Percentiles rank a stretch among this genome's conserved stretches.
These are phyloP conservation scores for Seriola quinqueradiata DNA, from an alignment of 2,113 vertebrate species.

Conservation along the genomic window DNA sequence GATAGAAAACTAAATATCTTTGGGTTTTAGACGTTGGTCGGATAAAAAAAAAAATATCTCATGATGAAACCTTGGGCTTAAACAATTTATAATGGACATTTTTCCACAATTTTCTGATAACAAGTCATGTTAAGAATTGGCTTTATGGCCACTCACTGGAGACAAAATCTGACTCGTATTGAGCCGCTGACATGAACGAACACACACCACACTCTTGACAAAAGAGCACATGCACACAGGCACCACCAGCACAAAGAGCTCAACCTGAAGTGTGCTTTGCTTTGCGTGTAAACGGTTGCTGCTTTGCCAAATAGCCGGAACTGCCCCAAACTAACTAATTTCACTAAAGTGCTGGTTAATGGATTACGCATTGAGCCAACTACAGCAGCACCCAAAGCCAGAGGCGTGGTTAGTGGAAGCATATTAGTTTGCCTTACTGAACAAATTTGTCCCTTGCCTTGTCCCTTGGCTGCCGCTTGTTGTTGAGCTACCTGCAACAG, in stretches of 20 bases:
- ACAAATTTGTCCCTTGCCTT: slow-evolving; percentile 91
- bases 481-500: slow-evolving; percentile 85
- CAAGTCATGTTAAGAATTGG: background rate
- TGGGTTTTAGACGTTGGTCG: too few species aligned
- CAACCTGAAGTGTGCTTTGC: background rate
- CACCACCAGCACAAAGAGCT: background rate
- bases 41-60: too few species aligned
- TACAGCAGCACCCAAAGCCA: slow-evolving; percentile 31
- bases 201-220: background rate
- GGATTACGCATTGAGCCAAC: slow-evolving; percentile 54
- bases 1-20: too few species aligned
- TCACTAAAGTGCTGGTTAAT: slow-evolving; percentile 58
- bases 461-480: slow-evolving; percentile 89
- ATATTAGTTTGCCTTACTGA: slow-evolving; percentile 89
- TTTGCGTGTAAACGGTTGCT: background rate
- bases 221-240: background rate
- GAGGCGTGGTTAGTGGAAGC: slow-evolving; percentile 72
- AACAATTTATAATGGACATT: too few species aligned
- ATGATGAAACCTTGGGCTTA: too few species aligned
- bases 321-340: slow-evolving; percentile 5
- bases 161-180: background rate
- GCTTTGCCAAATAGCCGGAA: background rate
- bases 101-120: too few species aligned
- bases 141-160: background rate
- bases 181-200: background rate